These are phyloP conservation scores for Amphiprion clarkii DNA, from an alignment of 2,797 vertebrate genomes.

Conservation along the genomic window DNA sequence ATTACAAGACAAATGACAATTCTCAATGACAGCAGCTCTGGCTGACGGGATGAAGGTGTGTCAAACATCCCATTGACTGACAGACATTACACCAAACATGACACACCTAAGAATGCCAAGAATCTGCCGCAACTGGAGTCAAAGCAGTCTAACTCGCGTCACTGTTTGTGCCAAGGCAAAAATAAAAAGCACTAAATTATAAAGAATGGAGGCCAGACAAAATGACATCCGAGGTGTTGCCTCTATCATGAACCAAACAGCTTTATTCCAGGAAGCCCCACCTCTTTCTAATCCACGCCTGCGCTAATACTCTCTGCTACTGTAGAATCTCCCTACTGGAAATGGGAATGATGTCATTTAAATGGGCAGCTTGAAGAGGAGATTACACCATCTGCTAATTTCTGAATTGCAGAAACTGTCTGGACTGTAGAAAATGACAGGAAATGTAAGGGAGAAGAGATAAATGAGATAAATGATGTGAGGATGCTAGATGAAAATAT, in stretches of 20 bases:
- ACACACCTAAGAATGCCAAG: constrained; percentile 46
- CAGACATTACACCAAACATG: constrained; percentile 1
- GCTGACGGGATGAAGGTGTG: constrained; percentile 18
- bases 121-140: constrained; percentile 11
- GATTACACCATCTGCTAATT: constrained; percentile 67
- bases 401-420: constrained; percentile 47
- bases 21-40: neutral
- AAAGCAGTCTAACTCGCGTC: neutral
- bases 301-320: constrained; percentile 40
- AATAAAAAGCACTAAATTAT: neutral
- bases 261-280: constrained; percentile 33
- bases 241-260: constrained; percentile 33
- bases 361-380: constrained; percentile 47
- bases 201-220: neutral
- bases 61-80: constrained; percentile 15
- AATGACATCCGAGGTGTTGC: constrained; percentile 12
- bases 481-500: constrained; percentile 12
- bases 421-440: constrained; percentile 31
- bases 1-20: neutral
- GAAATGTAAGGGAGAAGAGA: constrained; percentile 16
- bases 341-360: constrained; percentile 53
- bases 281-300: constrained; percentile 60
- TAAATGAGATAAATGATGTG: constrained; percentile 12
- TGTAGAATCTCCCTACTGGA: constrained; percentile 33
- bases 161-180: neutral